Base-by-base conservation (phyloP, 2,888 invertebrate species). In the Aphelenchoides bicaudatus region DNA sequence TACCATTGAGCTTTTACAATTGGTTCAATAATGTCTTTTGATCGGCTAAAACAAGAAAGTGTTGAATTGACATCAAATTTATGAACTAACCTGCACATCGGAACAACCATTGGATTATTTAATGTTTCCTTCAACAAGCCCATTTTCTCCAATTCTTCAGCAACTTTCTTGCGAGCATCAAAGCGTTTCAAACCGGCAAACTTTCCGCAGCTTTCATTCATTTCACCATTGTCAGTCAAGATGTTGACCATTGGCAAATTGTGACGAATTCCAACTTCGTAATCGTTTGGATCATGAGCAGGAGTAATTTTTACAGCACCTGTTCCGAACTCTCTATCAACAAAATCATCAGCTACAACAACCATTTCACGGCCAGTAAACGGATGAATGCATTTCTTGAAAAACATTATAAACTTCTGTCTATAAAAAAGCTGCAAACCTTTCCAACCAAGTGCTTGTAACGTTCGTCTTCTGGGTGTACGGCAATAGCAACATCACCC, bases 301-400 rank as follows among this genome's bases (percentile, higher is more conserved):
- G 98, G 96, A 1, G 96, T 96, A 62, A 99, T 90, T 83, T 99
- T 99, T 0, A 98, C 98, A 60, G 93, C 94, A 70, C 96, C 94
- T 55, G 94, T 96, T 73, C 98, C 98, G 80, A 96, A 99, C 61
- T 86, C 85, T 83, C 87, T 88, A 74, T 98, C 96, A 0, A 99
- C 98, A 79, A 90, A 93, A 1, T 88, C 87, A 79, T 99, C 98
- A 47, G 87, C 86, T 13, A 99, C 85, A 69, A 99, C 87, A 0
- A 92, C 91, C 66, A 99, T 81, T 62, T 85, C 85, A 56, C 92
- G 85, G 54, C 87, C 83, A 59, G 87, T 84, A 80, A 98, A 90
- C 0, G 98, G 96, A 85, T 99, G 98, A 39, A 84, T 82, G 1
- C 91, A 86, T 71, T 82, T 84, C 82, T 88, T 88, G 39, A 92